These are phyloP conservation scores for Scrobipalpa costella DNA, from an alignment of 2,888 invertebrate genomes.

Conservation along the genomic window DNA sequence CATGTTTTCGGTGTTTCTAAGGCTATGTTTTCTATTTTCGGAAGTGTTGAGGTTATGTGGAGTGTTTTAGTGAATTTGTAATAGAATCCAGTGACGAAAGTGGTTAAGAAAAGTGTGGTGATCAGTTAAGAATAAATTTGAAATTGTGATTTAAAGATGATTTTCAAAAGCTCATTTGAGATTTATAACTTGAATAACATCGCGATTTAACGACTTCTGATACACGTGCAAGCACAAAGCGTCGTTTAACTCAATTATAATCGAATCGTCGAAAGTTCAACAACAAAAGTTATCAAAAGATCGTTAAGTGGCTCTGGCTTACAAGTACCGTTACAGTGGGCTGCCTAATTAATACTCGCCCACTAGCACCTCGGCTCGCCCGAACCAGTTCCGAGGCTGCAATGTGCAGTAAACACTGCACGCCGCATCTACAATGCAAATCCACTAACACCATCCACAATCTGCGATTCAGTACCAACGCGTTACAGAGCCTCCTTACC, in stretches of 20 bases:
- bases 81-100: not conserved
- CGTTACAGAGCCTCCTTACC: constrained; percentile 47
- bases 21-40: not conserved
- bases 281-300: constrained; percentile 67
- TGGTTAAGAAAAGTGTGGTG: not conserved
- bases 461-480: constrained; percentile 61
- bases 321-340: constrained; percentile 59
- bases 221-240: constrained; percentile 43
- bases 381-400: constrained; percentile 58
- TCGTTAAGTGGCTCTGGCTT: constrained; percentile 56
- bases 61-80: not conserved
- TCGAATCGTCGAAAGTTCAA: constrained; percentile 53
- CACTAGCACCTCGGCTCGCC: constrained; percentile 53
- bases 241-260: constrained; percentile 56
- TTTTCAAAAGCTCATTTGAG: constrained; percentile 45
- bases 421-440: constrained; percentile 75
- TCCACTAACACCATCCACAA: constrained; percentile 65
- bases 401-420: constrained; percentile 60
- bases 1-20: constrained; percentile 7
- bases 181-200: constrained; percentile 50
- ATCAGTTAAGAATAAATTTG: not conserved
- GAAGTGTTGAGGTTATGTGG: not conserved
- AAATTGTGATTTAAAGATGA: not conserved
- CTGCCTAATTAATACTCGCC: constrained; percentile 73
- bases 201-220: constrained; percentile 37